These are phyloP conservation scores for Tretioscincus oriximinensis DNA, from an alignment of 2,113 vertebrate genomes.

Conservation along the genomic window DNA sequence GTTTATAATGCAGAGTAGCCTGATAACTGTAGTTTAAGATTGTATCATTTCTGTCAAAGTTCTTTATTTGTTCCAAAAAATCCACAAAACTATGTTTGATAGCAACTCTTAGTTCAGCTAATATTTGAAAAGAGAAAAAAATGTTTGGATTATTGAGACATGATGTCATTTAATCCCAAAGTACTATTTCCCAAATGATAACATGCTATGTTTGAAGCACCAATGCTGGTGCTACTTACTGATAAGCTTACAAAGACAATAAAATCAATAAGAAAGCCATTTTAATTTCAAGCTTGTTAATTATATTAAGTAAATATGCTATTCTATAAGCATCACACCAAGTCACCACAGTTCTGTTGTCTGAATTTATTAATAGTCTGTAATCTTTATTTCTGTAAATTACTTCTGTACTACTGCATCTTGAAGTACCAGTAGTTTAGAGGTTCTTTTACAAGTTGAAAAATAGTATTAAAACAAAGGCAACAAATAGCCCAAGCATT, in stretches of 20 bases:
- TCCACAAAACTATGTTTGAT: slow-evolving; percentile 24
- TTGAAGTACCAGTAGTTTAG: too few relatives aligned
- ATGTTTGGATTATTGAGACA: slow-evolving; percentile 28
- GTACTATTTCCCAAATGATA: not conserved
- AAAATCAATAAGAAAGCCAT: slow-evolving; percentile 19
- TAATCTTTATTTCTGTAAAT: not conserved
- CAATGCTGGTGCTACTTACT: slow-evolving; percentile 9
- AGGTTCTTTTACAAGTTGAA: too few relatives aligned
- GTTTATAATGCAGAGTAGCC: not conserved
- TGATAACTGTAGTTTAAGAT: not conserved
- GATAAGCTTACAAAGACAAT: slow-evolving; percentile 27
- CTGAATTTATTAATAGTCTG: not conserved
- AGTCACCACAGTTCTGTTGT: not conserved
- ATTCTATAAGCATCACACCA: slow-evolving; percentile 15
- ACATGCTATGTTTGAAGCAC: not conserved
- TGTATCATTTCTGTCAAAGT: not conserved
- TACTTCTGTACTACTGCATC: not conserved
- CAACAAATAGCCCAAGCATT: too few relatives aligned
- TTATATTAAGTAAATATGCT: slow-evolving; percentile 17
- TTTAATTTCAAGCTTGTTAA: slow-evolving; percentile 22
- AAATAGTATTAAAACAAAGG: too few relatives aligned
- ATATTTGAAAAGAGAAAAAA: slow-evolving; percentile 34
- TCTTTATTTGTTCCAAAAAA: slow-evolving; percentile 3
- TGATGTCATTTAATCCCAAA: not conserved
- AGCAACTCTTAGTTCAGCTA: slow-evolving; percentile 24